phyloP scores from a whole-genome alignment of 2,888 invertebrate genomes.

The Trichopoda pennipes region DNA sequence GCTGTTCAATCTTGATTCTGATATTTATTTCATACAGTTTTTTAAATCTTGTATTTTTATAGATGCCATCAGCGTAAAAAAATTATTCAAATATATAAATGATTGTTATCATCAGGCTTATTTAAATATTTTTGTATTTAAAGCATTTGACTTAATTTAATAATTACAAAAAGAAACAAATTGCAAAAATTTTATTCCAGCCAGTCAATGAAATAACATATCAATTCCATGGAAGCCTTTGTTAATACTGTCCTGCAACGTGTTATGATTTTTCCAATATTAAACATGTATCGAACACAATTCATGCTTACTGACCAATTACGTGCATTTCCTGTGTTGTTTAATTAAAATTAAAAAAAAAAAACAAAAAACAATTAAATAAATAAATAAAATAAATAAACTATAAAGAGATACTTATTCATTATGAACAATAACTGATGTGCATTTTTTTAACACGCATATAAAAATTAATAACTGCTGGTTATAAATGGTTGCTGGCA shows the following conservation, averaged over 20 bases:
- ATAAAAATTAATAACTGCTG: slow-evolving; percentile 39
- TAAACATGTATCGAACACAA: slow-evolving; percentile 50
- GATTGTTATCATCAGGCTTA: slow-evolving; percentile 4
- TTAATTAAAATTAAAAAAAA: slow-evolving; percentile 38
- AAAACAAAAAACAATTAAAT: too few relatives aligned
- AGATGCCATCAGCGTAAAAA: background rate
- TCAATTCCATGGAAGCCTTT: background rate
- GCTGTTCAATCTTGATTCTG: too few relatives aligned
- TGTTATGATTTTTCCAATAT: slow-evolving; percentile 28
- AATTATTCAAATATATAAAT: background rate
- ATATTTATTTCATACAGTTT: background rate
- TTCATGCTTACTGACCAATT: slow-evolving; percentile 75
- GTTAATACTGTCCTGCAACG: slow-evolving; percentile 33
- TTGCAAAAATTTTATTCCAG: slow-evolving; percentile 19
- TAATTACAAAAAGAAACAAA: slow-evolving; percentile 2
- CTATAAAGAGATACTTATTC: slow-evolving; percentile 13
- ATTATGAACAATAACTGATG: slow-evolving; percentile 14
- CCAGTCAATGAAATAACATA: slow-evolving; percentile 1
- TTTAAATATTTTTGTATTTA: slow-evolving; percentile 35
- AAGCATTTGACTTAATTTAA: slow-evolving; percentile 52
- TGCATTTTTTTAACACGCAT: background rate
- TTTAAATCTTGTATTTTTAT: background rate
- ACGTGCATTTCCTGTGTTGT: slow-evolving; percentile 74
- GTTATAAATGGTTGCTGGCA: background rate
- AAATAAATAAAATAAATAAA: slow-evolving; percentile 20